Evolutionary conservation across 2,113 vertebrate species (phyloP).

Genomic region (Numenius arquata): DNA sequence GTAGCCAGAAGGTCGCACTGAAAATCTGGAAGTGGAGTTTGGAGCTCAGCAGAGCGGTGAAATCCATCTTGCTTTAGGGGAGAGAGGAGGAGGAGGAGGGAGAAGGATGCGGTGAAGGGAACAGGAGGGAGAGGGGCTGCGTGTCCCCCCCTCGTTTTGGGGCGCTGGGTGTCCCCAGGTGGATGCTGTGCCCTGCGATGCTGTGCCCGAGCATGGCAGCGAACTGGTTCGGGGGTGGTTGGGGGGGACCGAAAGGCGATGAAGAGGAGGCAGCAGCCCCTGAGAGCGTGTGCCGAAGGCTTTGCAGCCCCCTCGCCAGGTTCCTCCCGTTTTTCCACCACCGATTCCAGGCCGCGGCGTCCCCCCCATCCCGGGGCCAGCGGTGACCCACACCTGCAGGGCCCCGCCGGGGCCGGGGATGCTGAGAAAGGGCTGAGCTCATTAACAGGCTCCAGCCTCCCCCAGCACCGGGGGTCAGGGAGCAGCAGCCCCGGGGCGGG

Average conservation of each 20-base stretch:
- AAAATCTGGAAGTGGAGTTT: conserved; percentile 67
- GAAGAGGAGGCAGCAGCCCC: neutral
- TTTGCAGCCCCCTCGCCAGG: neutral
- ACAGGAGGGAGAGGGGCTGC: neutral
- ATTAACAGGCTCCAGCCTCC: neutral
- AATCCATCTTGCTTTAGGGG: conserved; percentile 2
- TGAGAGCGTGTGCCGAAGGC: neutral
- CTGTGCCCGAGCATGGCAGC: rapidly evolving
- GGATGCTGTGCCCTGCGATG: neutral
- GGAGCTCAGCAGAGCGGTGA: conserved; percentile 15
- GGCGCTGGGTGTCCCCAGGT: neutral
- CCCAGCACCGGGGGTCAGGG: neutral
- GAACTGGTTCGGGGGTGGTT: rapidly evolving
- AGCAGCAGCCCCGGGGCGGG: neutral
- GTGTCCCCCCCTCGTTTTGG: neutral
- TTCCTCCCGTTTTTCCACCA: neutral
- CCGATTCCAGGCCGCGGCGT: neutral
- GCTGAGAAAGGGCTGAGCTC: conserved; percentile 9
- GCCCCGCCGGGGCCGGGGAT: neutral
- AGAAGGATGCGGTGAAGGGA: neutral
- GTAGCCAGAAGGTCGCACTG: conserved; percentile 63
- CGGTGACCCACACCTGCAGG: conserved; percentile 32
- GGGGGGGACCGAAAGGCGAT: neutral
- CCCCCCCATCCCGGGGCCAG: neutral
- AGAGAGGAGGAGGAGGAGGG: neutral